Conservation (phyloP, 1,140 invertebrate species). For the Euwallacea similis region DNA sequence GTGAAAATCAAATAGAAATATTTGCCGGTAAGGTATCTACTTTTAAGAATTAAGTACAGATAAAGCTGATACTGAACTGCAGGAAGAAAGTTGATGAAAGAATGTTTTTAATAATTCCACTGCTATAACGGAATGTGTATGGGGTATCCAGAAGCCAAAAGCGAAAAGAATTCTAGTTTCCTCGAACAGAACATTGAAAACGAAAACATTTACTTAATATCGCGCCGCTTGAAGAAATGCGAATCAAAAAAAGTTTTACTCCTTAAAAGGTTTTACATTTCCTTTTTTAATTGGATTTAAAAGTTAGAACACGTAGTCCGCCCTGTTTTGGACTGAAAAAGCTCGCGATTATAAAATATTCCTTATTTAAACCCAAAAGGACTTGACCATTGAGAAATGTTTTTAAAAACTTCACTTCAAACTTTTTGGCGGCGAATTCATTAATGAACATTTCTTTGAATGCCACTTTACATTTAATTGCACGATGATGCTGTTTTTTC, state of each 20-base stretch:
- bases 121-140: slow-evolving; percentile 21
- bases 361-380: slow-evolving; percentile 36
- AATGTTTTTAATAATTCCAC: slow-evolving; percentile 34
- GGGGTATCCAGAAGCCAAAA: slow-evolving; percentile 11
- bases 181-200: slow-evolving; percentile 17
- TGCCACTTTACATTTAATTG: slow-evolving; percentile 41
- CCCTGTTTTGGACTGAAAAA: slow-evolving; percentile 37
- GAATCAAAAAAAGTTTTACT: slow-evolving; percentile 31
- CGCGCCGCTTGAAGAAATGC: slow-evolving; percentile 1
- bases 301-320: slow-evolving; percentile 40
- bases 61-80: slow-evolving; percentile 19
- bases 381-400: slow-evolving; percentile 39
- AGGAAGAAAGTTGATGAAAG: slow-evolving; percentile 30
- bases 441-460: slow-evolving; percentile 38
- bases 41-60: not conserved
- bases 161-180: slow-evolving; percentile 24
- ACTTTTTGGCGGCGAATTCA: slow-evolving; percentile 33
- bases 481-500: slow-evolving; percentile 27
- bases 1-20: slow-evolving; percentile 13
- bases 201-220: slow-evolving; percentile 29
- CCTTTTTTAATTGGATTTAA: slow-evolving; percentile 40
- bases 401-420: slow-evolving; percentile 37
- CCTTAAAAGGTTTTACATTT: slow-evolving; percentile 38
- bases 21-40: too few species aligned
- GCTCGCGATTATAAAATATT: slow-evolving; percentile 40